Conservation (phyloP, 2,888 invertebrate genomes). For the Strigamia transsilvanica region DNA sequence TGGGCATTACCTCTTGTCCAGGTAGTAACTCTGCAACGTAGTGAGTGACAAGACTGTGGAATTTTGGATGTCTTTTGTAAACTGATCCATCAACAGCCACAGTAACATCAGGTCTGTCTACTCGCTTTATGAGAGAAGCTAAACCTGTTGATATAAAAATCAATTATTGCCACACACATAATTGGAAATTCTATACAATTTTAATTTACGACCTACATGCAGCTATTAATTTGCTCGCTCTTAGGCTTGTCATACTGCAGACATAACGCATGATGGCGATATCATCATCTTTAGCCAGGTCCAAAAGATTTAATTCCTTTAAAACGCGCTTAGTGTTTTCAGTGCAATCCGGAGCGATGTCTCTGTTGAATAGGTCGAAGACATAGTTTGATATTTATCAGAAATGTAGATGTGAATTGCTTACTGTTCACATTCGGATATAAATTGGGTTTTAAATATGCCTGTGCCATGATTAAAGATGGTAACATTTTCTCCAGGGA, state of each 20-base stretch:
- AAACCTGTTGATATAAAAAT: constrained; percentile 67
- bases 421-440: constrained; percentile 22
- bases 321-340: constrained; percentile 65
- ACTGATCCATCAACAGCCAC: constrained; percentile 83
- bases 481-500: constrained; percentile 63
- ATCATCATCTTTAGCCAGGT: constrained; percentile 68
- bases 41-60: constrained; percentile 71
- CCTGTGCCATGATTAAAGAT: constrained; percentile 1
- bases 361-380: background rate
- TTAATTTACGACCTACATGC: constrained; percentile 68
- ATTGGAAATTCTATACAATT: background rate
- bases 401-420: background rate
- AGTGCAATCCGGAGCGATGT: background rate
- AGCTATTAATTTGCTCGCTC: constrained; percentile 78
- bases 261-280: constrained; percentile 73
- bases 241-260: constrained; percentile 73
- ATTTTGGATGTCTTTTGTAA: constrained; percentile 78
- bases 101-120: constrained; percentile 70
- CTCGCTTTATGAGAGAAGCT: constrained; percentile 73
- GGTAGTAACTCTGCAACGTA: constrained; percentile 73
- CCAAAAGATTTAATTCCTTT: constrained; percentile 64
- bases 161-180: background rate
- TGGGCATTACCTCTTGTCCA: constrained; percentile 67
- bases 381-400: background rate
- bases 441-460: background rate